Evolutionary conservation across 2,888 invertebrate species (phyloP), one percentile per base, ranked within the genome.

Genomic region (Bruchidius siliquastri): DNA sequence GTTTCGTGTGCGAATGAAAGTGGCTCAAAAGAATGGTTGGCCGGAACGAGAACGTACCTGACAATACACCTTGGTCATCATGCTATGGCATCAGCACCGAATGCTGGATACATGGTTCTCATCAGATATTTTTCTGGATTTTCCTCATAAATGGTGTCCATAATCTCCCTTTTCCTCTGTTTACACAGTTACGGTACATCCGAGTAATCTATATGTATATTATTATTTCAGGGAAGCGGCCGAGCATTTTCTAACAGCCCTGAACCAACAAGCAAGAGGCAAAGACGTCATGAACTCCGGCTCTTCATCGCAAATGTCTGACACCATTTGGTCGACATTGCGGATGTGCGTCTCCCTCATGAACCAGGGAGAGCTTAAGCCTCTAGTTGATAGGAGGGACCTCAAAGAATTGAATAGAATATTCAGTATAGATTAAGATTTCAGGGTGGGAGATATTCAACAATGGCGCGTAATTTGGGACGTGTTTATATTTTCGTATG

Each of bases 241-340:
- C 20, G 98, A 98, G 85, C 99, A 99, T 88, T 94, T 99, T 81
- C 86, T 99, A 71, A 93, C 94, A 2, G 98, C 98, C 0, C 87
- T 99, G 67, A 97, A 96, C 86, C 94, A 97, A 86, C 99, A 99
- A 88, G 91, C 94, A 22, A 91, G 91, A 77, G 95, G 91, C 72
- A 92, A 90, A 84, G 91, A 91, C 66, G 81, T 85, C 0, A 77
- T 80, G 21, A 84, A 87, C 72, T 84, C 85, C 72, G 87, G 86
- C 78, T 81, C 84, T 32, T 82, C 88, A 69, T 86, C 87, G 0
- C 89, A 90, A 75, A 95, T 95, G 94, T 97, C 97, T 0, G 94
- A 96, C 79, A 95, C 95, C 68, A 97, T 98, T 85, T 98, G 98
- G 98, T 93, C 94, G 72, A 97, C 97, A 0, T 88, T 98, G 73